Evolutionary conservation across 2,113 vertebrate genomes (phyloP), one percentile per base, ranked within the genome.

Genomic region (Thoracochromis brauschi): DNA sequence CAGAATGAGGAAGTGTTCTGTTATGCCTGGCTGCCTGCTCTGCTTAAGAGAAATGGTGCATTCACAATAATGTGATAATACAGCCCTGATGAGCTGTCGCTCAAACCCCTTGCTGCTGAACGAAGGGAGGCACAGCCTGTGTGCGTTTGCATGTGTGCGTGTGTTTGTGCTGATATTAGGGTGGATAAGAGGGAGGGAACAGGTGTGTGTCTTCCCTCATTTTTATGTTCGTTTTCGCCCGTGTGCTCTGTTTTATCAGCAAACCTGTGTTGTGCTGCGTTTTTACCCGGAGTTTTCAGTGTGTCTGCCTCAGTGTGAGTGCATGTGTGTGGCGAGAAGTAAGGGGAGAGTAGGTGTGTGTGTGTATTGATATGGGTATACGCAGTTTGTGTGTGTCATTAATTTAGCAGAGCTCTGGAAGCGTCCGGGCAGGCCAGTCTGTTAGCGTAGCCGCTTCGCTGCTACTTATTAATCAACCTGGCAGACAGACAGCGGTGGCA

Each of bases 391-490:
- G n/a, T 88, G 86, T 58, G 85, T 80, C 83, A 73, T 94, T 92
- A 88, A 91, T 94, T 91, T 84, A 87, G 68, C 82, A 60, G 86
- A 73, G 87, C 88, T 47, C 11, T 86, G 87, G 86, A 84, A 87
- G 91, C 85, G 8, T 51, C 81, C 4, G 26, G 85, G 87, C 91
- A 85, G 87, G 86, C 89, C 85, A 63, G 91, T 89, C 80, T 86
- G 92, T 90, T 88, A 93, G 91, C 80, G 51, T 87, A 68, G 92
- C 88, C 19, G 79, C 91, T 86, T 47, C 81, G 71, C 92, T 53
- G 88, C 90, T 83, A 81, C 94, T 95, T 93, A 93, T 94, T 93
- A 92, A 94, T 95, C 93, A 95, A 85, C 84, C 92, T 93, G 93
- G 92, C 94, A 91, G 92, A 92, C 82, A 90, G 89, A 88, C 93